Evolutionary conservation across 2,113 vertebrate species (phyloP).

Genomic region (Geococcyx californianus): DNA sequence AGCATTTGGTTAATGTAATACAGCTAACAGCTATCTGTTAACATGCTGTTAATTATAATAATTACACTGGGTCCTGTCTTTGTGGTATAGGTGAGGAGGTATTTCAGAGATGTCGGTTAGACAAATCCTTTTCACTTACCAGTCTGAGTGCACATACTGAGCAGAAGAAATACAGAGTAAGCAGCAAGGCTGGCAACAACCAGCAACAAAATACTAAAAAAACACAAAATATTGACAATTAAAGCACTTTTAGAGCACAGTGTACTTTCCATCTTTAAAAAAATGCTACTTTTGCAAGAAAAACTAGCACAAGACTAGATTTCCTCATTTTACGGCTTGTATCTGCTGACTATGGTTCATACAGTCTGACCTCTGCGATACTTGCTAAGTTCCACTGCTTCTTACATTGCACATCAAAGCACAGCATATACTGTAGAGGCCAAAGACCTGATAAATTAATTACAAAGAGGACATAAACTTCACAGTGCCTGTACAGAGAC

Average conservation of each 20-base stretch:
- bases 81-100: neutral
- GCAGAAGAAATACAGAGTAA: constrained; percentile 91
- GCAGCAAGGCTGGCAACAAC: constrained; percentile 84
- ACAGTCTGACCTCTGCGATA: neutral
- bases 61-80: neutral
- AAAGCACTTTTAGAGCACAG: neutral
- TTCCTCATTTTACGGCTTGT: constrained; percentile 40
- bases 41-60: neutral
- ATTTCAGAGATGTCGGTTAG: neutral
- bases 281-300: neutral
- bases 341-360: constrained; percentile 38
- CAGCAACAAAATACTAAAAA: constrained; percentile 85
- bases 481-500: neutral
- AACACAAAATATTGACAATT: constrained; percentile 11
- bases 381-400: neutral
- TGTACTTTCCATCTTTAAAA: neutral
- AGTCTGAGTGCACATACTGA: constrained; percentile 91
- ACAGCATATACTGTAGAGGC: too few relatives aligned
- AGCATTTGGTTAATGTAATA: neutral
- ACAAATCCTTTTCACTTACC: constrained; percentile 76
- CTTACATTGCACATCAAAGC: neutral
- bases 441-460: neutral
- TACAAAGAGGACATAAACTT: neutral
- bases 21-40: neutral
- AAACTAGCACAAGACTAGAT: constrained; percentile 1